These are phyloP conservation scores for Sylvietta virens DNA, from an alignment of 2,113 vertebrate genomes.

Conservation along the genomic window DNA sequence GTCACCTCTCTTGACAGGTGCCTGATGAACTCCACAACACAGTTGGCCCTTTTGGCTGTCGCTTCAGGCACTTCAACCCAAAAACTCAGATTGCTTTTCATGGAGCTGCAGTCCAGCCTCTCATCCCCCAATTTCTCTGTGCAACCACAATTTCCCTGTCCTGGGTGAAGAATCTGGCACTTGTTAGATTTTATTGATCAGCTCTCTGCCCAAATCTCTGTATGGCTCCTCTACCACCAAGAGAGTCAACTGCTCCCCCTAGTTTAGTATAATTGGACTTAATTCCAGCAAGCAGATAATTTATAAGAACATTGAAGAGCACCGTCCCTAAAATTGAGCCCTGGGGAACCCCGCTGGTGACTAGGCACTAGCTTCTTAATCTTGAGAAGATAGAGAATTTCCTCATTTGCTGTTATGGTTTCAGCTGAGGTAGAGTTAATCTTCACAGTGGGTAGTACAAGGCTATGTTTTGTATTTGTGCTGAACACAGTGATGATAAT, in stretches of 20 bases:
- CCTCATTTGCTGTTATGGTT: not conserved
- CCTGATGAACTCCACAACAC: accelerated
- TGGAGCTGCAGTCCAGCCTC: not conserved
- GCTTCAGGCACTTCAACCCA: not conserved
- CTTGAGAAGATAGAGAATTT: not conserved
- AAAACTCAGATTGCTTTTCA: not conserved
- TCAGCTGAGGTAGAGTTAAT: not conserved
- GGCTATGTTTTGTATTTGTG: not conserved
- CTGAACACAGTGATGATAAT: not conserved
- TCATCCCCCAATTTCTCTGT: accelerated
- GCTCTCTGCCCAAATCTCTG: not conserved
- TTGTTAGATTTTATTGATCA: not conserved
- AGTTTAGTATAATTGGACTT: not conserved
- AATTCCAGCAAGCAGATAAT: not conserved
- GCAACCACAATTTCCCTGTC: not conserved
- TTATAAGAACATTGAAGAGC: not conserved
- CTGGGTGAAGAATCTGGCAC: not conserved
- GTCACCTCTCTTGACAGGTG: not conserved
- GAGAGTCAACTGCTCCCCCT: not conserved
- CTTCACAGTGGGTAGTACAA: not conserved
- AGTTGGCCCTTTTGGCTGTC: not conserved
- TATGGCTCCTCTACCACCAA: not conserved
- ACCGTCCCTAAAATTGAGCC: not conserved
- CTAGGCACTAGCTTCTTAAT: not conserved
- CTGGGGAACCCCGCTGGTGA: accelerated